These are phyloP conservation scores for Enchytraeus crypticus DNA, from an alignment of 2,888 invertebrate species.

Conservation along the genomic window DNA sequence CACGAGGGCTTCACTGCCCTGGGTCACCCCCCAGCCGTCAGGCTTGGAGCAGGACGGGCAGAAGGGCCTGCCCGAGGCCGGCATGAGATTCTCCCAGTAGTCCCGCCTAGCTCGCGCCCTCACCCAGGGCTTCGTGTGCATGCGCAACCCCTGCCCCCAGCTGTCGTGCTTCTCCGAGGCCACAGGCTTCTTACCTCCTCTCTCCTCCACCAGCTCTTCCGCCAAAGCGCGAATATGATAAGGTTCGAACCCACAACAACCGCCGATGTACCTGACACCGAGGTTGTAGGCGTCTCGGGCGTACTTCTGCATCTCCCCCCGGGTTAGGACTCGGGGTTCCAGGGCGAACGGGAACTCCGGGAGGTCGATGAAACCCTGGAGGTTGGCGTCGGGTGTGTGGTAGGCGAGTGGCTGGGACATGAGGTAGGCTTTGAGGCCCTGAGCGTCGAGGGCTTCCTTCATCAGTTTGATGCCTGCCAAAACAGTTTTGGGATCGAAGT, in stretches of 20 bases:
- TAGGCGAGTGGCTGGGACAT: constrained; percentile 41
- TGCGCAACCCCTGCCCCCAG: constrained; percentile 46
- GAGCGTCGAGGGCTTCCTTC: constrained; percentile 42
- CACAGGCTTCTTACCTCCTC: constrained; percentile 33
- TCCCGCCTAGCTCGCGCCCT: constrained; percentile 43
- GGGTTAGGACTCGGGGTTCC: constrained; percentile 45
- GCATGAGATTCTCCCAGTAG: constrained; percentile 46
- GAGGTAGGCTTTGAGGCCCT: constrained; percentile 34
- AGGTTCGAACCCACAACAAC: constrained; percentile 49
- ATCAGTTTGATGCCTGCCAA: constrained; percentile 40
- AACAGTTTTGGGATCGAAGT: constrained; percentile 43
- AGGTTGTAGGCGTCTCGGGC: constrained; percentile 47
- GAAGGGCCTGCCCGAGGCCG: constrained; percentile 45
- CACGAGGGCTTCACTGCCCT: too few relatives aligned
- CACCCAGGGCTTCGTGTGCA: constrained; percentile 52
- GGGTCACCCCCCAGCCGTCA: constrained; percentile 47
- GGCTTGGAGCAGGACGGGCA: constrained; percentile 40
- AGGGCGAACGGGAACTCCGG: constrained; percentile 49
- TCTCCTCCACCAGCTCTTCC: constrained; percentile 44
- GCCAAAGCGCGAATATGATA: constrained; percentile 48
- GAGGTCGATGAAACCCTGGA: constrained; percentile 49
- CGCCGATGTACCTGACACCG: constrained; percentile 49
- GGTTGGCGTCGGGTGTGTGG: constrained; percentile 42
- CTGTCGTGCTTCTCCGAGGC: constrained; percentile 44
- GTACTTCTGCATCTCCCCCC: constrained; percentile 48